Percentiles rank a stretch among this genome's conserved stretches.
phyloP scores from a whole-genome alignment of 1,140 invertebrate genomes.

The Lerema accius region DNA sequence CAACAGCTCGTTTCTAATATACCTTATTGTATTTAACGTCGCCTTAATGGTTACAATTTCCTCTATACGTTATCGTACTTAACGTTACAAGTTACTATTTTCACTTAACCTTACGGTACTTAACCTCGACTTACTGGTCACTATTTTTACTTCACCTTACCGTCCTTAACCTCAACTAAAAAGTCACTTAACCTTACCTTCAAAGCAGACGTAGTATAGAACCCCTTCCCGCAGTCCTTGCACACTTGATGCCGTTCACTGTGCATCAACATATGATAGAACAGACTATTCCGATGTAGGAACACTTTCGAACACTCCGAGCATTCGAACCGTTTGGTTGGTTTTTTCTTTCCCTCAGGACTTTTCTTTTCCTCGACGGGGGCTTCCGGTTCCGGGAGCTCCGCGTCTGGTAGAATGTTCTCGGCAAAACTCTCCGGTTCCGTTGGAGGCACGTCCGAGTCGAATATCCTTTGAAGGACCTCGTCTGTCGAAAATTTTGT shows the following conservation, averaged over 20 bases:
- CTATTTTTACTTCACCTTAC: too few relatives aligned
- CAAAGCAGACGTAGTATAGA: constrained; percentile 90
- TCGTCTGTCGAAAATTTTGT: too few relatives aligned
- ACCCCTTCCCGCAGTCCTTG: constrained; percentile 90
- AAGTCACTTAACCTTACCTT: too few relatives aligned
- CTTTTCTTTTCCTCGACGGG: constrained; percentile 34
- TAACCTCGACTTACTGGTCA: too few relatives aligned
- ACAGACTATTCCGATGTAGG: constrained; percentile 91
- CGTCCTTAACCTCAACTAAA: too few relatives aligned
- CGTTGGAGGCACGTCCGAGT: constrained; percentile 57
- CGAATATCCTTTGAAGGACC: constrained; percentile 68
- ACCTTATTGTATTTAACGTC: too few relatives aligned
- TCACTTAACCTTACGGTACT: too few relatives aligned
- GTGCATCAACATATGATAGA: constrained; percentile 92
- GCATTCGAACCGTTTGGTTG: constrained; percentile 55
- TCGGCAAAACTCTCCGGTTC: constrained; percentile 66
- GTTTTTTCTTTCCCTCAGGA: constrained; percentile 53
- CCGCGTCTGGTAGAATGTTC: constrained; percentile 45
- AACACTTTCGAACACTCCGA: constrained; percentile 88
- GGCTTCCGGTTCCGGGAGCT: neutral
- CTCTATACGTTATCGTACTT: too few relatives aligned
- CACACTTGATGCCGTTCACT: constrained; percentile 89
- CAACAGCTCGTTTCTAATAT: too few relatives aligned
- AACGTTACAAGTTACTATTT: too few relatives aligned
- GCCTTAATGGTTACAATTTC: too few relatives aligned